Percentiles rank a stretch among this genome's conserved stretches.
These are phyloP conservation scores for Tetheella fluctuosa DNA, from an alignment of 2,888 invertebrate genomes.

Conservation along the genomic window DNA sequence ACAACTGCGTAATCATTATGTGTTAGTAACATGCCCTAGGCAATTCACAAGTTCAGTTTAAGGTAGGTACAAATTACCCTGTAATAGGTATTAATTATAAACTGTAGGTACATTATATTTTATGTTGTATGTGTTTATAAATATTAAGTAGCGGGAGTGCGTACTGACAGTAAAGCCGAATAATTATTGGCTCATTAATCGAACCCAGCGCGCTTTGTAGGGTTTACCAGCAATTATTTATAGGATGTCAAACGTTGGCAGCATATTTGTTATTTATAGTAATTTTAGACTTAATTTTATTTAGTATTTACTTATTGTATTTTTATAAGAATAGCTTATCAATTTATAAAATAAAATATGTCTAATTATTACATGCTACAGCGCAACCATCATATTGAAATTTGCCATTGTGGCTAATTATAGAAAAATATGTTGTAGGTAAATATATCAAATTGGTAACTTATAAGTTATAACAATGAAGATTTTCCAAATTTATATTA, in stretches of 20 bases:
- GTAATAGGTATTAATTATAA: neutral
- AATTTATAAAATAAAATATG: too few species aligned
- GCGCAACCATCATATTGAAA: too few species aligned
- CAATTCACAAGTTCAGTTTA: neutral
- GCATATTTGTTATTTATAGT: too few species aligned
- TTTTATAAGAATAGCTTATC: too few species aligned
- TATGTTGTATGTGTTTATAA: neutral
- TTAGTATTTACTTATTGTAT: too few species aligned
- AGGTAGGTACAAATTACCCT: neutral
- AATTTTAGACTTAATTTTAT: too few species aligned
- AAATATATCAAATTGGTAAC: neutral
- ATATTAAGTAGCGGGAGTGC: slow-evolving; percentile 26
- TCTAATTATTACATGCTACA: too few species aligned
- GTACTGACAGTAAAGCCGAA: slow-evolving; percentile 36
- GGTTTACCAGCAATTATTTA: neutral
- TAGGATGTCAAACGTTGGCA: neutral
- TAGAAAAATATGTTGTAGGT: too few species aligned
- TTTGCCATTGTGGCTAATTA: too few species aligned
- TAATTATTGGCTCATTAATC: slow-evolving; percentile 48
- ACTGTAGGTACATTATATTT: neutral
- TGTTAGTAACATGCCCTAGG: neutral
- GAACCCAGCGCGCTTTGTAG: slow-evolving; percentile 24
- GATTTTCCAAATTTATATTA: too few species aligned
- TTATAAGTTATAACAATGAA: neutral
- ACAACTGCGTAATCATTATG: neutral